Evolutionary conservation across 2,888 invertebrate species (phyloP), one percentile per base, ranked within the genome.

Genomic region (Endomychus coccineus): DNA sequence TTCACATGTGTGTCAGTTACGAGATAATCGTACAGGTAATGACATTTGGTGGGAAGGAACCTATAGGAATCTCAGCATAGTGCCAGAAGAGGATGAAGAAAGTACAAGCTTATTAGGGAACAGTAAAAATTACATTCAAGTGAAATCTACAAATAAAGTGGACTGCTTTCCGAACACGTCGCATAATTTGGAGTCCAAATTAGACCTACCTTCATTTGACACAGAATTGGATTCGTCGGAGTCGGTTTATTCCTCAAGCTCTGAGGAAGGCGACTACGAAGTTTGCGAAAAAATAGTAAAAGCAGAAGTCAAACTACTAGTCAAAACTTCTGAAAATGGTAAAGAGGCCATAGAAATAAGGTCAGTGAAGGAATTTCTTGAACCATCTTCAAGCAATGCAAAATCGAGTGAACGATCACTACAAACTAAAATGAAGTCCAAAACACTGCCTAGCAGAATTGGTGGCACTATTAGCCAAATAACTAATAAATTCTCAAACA

Each of bases 251-350:
- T 31, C 30, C 3, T n/a, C 21, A 2, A 56, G 56, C 45, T 48
- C 50, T 15, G 56, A 56, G 36, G 58, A 58, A 33, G 56, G 58
- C 13, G 51, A 54, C 13, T 51, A 52, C 19, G 54, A 56, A 35
- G 42, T 42, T 5, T 39, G 39, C n/a, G 56, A 62, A 40, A 56
- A 54, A 39, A 39, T 59, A 10, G 54, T 64, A 37, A 70, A 63
- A 51, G 71, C 71, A 10, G 71, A 72, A 50, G 64, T 72, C 6
- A 71, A 71, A 49, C 52, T 73, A 4, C 52, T 71, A 34, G 71
- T 73, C 1, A 68, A 68, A 56, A 70, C 71, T 2, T 55, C 60
- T 9, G 69, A 70, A 32, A 53, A 55, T 45, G 71, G 71, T 4
- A 64, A 64, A 49, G 70, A 71, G 48, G 67, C 66, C 29, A 68